Percentiles rank a stretch among this genome's conserved stretches.
Conservation (phyloP, 2,888 invertebrate genomes). For the Anagyrus pseudococci region DNA sequence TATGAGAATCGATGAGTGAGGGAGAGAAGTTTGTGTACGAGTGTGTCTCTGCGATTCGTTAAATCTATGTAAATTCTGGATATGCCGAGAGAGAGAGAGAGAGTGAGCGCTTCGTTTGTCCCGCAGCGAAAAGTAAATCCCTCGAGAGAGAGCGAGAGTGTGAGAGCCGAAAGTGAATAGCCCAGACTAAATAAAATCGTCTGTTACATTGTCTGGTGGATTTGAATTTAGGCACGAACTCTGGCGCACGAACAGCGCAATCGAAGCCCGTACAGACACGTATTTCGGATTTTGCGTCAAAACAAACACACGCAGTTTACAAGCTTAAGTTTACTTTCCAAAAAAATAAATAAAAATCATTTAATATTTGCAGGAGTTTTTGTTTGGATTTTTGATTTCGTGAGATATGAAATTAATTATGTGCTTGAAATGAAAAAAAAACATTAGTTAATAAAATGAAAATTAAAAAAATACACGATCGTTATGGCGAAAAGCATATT, state of each 20-base stretch:
- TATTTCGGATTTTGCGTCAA: constrained; percentile 17
- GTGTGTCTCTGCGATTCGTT: too few species aligned
- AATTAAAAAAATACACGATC: too few species aligned
- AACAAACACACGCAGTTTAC: constrained; percentile 22
- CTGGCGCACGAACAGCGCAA: background rate
- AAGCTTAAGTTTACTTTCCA: constrained; percentile 10
- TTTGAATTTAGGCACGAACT: constrained; percentile 38
- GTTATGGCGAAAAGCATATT: too few species aligned
- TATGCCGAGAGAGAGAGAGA: too few species aligned
- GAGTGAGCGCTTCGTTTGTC: background rate
- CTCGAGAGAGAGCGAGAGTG: background rate
- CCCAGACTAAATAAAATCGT: constrained; percentile 24
- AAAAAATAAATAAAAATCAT: background rate
- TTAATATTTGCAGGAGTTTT: too few species aligned
- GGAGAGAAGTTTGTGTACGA: too few species aligned
- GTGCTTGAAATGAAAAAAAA: too few species aligned
- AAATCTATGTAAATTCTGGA: too few species aligned
- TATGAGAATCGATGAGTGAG: too few species aligned
- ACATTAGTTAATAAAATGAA: too few species aligned
- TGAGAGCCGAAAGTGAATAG: constrained; percentile 7
- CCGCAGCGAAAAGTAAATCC: background rate
- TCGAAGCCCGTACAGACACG: constrained; percentile 21
- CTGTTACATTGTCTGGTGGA: constrained; percentile 28
- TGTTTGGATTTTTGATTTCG: too few species aligned
- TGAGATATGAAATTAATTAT: too few species aligned